Evolutionary conservation across 1,140 invertebrate genomes (phyloP).

Genomic region (Phymorhynchus buccinoides): DNA sequence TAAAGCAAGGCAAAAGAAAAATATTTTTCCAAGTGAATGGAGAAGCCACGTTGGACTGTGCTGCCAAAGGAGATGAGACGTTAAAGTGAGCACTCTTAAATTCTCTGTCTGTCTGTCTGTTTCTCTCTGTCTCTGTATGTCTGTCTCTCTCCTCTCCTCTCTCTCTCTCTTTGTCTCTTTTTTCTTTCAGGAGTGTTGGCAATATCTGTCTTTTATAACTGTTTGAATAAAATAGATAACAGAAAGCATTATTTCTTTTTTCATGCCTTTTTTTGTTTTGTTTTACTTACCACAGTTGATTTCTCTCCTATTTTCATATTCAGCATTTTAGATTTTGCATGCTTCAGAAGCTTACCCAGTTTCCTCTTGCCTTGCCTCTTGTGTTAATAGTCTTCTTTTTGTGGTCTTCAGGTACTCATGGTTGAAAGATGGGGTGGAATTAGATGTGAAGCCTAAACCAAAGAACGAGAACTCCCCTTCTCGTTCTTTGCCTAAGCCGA

Average conservation of each 20-base stretch:
- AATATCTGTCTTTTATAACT: not conserved
- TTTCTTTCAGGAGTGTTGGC: not conserved
- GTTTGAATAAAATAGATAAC: not conserved
- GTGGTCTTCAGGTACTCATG: conserved; percentile 85
- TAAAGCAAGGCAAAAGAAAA: conserved; percentile 21
- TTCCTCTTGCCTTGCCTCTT: not conserved
- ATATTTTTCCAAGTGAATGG: conserved; percentile 43
- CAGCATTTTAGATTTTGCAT: not conserved
- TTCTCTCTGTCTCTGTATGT: not conserved
- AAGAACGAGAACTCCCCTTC: no score
- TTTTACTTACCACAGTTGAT: no score
- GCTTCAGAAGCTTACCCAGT: not conserved
- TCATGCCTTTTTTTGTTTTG: not conserved
- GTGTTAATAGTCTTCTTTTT: not conserved
- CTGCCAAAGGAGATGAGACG: conserved; percentile 41
- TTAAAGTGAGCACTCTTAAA: conserved; percentile 41
- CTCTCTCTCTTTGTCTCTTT: not conserved
- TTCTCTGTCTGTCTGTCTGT: not conserved
- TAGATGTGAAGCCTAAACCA: conserved; percentile 75
- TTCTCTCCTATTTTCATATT: not conserved
- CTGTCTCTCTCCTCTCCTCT: not conserved
- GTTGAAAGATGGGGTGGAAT: conserved; percentile 96
- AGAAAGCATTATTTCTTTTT: not conserved
- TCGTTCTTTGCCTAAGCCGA: no score
- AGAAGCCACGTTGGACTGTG: conserved; percentile 44